Base-by-base conservation (phyloP, 2,113 vertebrate genomes). In the Donacobius atricapilla region DNA sequence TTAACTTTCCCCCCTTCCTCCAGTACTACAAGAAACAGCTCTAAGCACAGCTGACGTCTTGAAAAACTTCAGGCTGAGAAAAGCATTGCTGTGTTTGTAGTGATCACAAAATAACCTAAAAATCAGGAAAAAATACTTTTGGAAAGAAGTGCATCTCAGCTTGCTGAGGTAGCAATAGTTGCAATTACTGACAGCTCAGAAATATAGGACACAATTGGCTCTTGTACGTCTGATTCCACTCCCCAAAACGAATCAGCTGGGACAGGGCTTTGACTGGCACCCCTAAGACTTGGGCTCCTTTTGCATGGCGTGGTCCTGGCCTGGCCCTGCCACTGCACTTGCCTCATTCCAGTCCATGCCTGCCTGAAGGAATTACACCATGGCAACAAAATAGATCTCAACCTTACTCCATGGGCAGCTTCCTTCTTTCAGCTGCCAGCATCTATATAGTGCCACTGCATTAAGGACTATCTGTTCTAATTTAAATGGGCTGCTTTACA, bases 381-480 rank as follows among this genome's bases (percentile, higher is more conserved):
- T 5, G 40, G 39, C 35, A 87, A 17, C 8, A 80, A 69, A 64
- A 39, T 5, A 77, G 37, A 35, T 45, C 24, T 58, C 47, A 69
- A 13, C 63, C 19, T 71, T 53, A 24, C 61, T 91, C 70, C 54
- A 68, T 31, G 14, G n/a, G 54, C 61, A 85, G 63, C 35, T 66
- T 47, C 81, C 73, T 65, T 71, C 30, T 58, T 94, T 85, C 65
- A 77, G 81, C 87, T 94, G 91, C 70, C 72, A 96, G 72, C 28
- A 47, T 35, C 64, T 37, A 16, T 37, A 16, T 44, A 83, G 35
- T 14, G 51, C 39, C 17, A n/a, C 39, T 73, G 39, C 83, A 84
- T 78, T 82, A 94, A 83, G 33, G 22, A 83, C 63, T 84, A 64
- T n/a, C 31, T n/a, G 10, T 40, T 57, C 56, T 63, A 31, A 82